Evolutionary conservation across 2,888 invertebrate species (phyloP).

Genomic region (Cosmia trapezina): DNA sequence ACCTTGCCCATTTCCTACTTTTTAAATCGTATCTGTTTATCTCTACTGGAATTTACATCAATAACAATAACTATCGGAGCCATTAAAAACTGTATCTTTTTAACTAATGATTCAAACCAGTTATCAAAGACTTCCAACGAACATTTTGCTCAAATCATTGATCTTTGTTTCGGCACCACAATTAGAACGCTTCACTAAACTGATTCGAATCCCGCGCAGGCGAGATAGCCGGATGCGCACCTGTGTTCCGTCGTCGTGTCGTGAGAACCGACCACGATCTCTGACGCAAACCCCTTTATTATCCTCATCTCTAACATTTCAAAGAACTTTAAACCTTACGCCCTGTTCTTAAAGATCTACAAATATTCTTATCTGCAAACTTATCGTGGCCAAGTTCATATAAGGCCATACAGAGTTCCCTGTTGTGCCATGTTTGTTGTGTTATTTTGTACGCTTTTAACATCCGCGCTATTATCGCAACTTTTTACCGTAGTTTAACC

Average conservation of each 20-base stretch:
- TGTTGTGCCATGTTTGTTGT: slow-evolving; percentile 82
- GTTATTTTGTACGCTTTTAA: slow-evolving; percentile 88
- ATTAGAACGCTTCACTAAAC: slow-evolving; percentile 80
- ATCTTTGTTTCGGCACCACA: slow-evolving; percentile 76
- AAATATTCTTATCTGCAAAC: slow-evolving; percentile 38
- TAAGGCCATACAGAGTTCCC: slow-evolving; percentile 79
- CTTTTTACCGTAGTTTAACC: slow-evolving; percentile 81
- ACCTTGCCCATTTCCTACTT: background rate
- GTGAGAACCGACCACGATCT: slow-evolving; percentile 86
- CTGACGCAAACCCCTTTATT: slow-evolving; percentile 65
- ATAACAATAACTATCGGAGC: slow-evolving; percentile 5
- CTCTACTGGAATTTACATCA: background rate
- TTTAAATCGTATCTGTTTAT: background rate
- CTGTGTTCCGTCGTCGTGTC: slow-evolving; percentile 79
- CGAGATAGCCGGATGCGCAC: slow-evolving; percentile 89
- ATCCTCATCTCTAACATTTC: slow-evolving; percentile 54
- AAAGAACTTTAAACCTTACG: slow-evolving; percentile 60
- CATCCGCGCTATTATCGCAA: slow-evolving; percentile 87
- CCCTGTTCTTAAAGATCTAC: slow-evolving; percentile 30
- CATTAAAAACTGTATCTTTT: slow-evolving; percentile 7
- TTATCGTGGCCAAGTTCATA: slow-evolving; percentile 66
- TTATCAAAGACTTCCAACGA: slow-evolving; percentile 31
- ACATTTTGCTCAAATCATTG: slow-evolving; percentile 54
- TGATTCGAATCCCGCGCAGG: slow-evolving; percentile 79
- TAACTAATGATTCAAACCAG: slow-evolving; percentile 4